These are phyloP conservation scores for Ursus arctos DNA, from an alignment of 2,113 vertebrate species.

Conservation along the genomic window DNA sequence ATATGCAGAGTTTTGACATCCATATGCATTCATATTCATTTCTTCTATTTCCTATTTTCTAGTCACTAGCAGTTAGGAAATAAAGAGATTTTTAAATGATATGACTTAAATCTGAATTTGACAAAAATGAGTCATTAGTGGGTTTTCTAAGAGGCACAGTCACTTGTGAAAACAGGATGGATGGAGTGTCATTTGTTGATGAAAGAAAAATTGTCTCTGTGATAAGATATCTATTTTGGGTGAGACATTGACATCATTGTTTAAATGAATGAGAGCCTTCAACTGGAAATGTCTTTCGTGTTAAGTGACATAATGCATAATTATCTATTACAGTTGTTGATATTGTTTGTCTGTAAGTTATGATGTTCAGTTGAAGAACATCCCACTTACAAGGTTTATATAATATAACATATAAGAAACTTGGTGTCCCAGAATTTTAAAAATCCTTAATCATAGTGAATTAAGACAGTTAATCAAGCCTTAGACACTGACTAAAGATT, in stretches of 20 bases:
- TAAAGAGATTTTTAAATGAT: slow-evolving; percentile 36
- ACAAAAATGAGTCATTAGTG: slow-evolving; percentile 48
- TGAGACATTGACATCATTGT: slow-evolving; percentile 59
- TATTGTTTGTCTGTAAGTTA: not conserved
- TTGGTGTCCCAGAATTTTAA: slow-evolving; percentile 53
- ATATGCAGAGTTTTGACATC: not conserved
- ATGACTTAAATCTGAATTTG: slow-evolving; percentile 9
- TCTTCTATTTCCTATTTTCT: slow-evolving; percentile 52
- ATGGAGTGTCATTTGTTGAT: not conserved
- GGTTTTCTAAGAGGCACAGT: not conserved
- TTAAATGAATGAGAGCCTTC: not conserved
- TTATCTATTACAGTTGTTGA: not conserved
- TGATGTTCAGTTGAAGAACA: slow-evolving; percentile 30
- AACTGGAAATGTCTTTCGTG: not conserved
- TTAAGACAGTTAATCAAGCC: slow-evolving; percentile 89
- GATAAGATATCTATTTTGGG: slow-evolving; percentile 47
- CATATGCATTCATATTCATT: not conserved
- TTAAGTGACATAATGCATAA: not conserved
- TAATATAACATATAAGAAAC: slow-evolving; percentile 13
- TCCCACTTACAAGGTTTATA: slow-evolving; percentile 62
- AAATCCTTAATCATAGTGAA: slow-evolving; percentile 88
- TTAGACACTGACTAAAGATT: slow-evolving; percentile 81
- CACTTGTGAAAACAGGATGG: not conserved
- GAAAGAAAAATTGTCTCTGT: not conserved
- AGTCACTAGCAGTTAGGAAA: slow-evolving; percentile 43